phyloP scores from a whole-genome alignment of 1,140 invertebrate species.

The Polyergus mexicanus region DNA sequence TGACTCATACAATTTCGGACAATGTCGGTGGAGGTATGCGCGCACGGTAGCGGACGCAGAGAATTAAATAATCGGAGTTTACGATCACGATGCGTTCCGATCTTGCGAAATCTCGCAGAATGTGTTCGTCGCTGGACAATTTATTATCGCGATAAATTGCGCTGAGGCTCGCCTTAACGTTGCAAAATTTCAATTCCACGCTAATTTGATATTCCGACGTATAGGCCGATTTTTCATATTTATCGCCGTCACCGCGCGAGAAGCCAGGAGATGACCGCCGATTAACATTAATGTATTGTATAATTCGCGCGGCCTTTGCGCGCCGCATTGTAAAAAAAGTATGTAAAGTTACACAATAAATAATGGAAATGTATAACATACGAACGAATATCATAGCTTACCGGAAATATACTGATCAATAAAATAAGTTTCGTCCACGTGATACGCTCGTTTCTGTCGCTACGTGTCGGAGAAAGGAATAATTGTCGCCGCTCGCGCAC shows the following conservation, averaged over 20 bases:
- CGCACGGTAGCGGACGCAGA: conserved; percentile 42
- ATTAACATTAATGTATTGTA: conserved; percentile 59
- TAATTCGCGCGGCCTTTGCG: conserved; percentile 59
- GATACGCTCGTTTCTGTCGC: conserved; percentile 55
- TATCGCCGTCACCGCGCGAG: background rate
- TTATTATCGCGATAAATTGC: conserved; percentile 52
- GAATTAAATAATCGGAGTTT: conserved; percentile 58
- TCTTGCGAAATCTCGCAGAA: conserved; percentile 22
- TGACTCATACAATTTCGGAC: conserved; percentile 45
- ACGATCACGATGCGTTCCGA: conserved; percentile 34
- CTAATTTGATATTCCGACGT: conserved; percentile 17
- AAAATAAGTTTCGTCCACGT: conserved; percentile 48
- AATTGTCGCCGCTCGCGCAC: conserved; percentile 40
- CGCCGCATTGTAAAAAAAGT: too few relatives aligned
- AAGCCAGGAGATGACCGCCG: background rate
- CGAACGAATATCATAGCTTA: background rate
- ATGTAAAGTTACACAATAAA: too few relatives aligned
- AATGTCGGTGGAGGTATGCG: conserved; percentile 34
- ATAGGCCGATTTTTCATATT: conserved; percentile 43
- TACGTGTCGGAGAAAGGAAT: conserved; percentile 55
- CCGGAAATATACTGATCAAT: background rate
- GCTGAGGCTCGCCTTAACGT: background rate
- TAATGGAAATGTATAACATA: too few relatives aligned
- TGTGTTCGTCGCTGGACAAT: conserved; percentile 9
- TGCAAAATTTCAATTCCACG: conserved; percentile 44